Base-by-base conservation (phyloP, 2,797 vertebrate species). In the Bovichtus variegatus region DNA sequence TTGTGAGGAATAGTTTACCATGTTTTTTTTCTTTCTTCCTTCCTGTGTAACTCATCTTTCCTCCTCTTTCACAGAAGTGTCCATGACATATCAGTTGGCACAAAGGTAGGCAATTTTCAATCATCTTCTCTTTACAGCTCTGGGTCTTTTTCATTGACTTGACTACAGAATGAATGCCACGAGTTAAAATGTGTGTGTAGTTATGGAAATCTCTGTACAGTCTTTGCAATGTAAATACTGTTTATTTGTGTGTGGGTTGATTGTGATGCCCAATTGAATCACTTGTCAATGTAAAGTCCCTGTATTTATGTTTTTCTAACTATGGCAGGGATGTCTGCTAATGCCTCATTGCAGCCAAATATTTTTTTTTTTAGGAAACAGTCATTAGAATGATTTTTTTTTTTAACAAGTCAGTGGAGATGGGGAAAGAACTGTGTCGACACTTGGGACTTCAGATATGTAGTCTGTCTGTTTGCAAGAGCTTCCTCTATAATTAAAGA, bases 71-170 rank as follows among this genome's bases (percentile, higher is more conserved):
- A 70, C 96, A 98, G 97, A 92, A 96, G 98, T 95, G 98, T 99
- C 96, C 98, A 98, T 97, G 97, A 99, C 94, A 97, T 98, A 97
- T 96, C 97, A 95, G 97, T 98, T 96, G 98, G 98, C 96, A 99
- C 98, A 93, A 99, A 99, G 98, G 98, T 99, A 98, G 74, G 96
- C 25, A 4, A 2, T 19, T 58, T 60, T 57, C 15, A 61, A 2
- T 72, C 0, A 23, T 31, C 2, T 34, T 46, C 18, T 46, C 12
- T 53, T 21, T 64, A 21, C 10, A 3, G 3, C 4, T 46, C 1
- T 21, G 4, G 6, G n/a, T 71, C 1, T 16, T 23, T 11, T 49
- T 72, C 5, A 43, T 21, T 31, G 18, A 12, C 0, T 6, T 18
- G 1, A 44, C 18, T 29, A 6, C 2, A 49, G 9, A 31, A 19